These are phyloP conservation scores for Sarotherodon lohbergeri DNA, from an alignment of 2,113 vertebrate species.

Conservation along the genomic window DNA sequence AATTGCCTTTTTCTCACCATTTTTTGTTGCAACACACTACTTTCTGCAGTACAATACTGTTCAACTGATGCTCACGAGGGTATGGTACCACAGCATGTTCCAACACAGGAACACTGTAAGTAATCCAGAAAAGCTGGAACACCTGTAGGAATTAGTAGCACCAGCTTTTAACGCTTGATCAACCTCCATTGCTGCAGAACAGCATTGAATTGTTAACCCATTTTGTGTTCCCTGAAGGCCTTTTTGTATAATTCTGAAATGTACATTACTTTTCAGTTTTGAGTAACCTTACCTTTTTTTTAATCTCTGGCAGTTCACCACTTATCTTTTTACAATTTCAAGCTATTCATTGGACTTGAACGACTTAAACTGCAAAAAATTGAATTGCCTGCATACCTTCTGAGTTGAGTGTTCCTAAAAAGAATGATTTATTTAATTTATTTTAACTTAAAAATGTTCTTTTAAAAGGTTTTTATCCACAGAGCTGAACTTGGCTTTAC, in stretches of 20 bases:
- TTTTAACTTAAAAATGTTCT: neutral
- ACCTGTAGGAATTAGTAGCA: too few species aligned
- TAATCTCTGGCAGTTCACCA: fast-evolving
- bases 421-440: neutral
- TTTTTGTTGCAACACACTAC: neutral
- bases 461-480: neutral
- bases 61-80: neutral
- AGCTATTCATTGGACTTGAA: neutral
- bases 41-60: neutral
- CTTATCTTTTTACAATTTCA: neutral
- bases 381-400: neutral
- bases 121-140: too few species aligned
- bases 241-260: too few species aligned
- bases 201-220: too few species aligned
- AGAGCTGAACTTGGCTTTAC: neutral
- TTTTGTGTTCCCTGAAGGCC: too few species aligned
- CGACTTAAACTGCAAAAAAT: neutral
- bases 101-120: too few species aligned
- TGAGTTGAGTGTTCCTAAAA: neutral
- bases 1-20: too few species aligned
- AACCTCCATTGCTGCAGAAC: too few species aligned
- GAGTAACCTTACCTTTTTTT: neutral
- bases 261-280: neutral
- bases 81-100: too few species aligned
- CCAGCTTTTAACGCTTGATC: too few species aligned